Evolutionary conservation across 2,888 invertebrate genomes (phyloP).

Genomic region (Chouioia cunea): DNA sequence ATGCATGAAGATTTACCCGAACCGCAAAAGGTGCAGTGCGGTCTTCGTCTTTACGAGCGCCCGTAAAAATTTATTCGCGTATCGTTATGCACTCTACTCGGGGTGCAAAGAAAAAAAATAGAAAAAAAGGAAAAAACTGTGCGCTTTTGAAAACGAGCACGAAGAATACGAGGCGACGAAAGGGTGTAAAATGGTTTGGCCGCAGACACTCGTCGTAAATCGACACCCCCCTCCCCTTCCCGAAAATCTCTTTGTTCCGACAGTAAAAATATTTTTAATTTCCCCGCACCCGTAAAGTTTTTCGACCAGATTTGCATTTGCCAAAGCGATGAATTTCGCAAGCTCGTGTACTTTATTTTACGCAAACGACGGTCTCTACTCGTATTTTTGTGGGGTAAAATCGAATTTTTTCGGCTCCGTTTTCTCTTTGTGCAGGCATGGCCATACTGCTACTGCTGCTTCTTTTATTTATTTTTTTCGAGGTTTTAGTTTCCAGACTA

Average conservation of each 20-base stretch:
- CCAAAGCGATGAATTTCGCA: conserved; percentile 32
- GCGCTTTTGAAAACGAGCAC: conserved; percentile 27
- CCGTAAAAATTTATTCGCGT: conserved; percentile 53
- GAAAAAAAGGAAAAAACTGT: conserved; percentile 3
- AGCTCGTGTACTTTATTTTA: conserved; percentile 24
- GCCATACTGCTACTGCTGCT: too few species aligned
- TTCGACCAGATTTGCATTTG: conserved; percentile 37
- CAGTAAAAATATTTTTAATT: conserved; percentile 45
- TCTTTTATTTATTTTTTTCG: not conserved
- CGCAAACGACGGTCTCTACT: conserved; percentile 28
- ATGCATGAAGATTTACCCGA: not conserved
- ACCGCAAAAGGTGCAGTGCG: conserved; percentile 9
- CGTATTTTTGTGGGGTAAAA: conserved; percentile 36
- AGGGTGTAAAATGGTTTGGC: conserved; percentile 42
- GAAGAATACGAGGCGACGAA: conserved; percentile 29
- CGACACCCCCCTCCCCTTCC: not conserved
- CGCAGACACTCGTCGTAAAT: conserved; percentile 45
- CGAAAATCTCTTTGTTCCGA: not conserved
- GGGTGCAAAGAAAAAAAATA: not conserved
- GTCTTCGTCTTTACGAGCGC: conserved; percentile 37
- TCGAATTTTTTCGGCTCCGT: conserved; percentile 30
- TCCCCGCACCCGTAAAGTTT: conserved; percentile 35
- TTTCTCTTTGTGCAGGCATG: not conserved
- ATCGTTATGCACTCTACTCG: conserved; percentile 20
- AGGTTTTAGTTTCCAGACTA: conserved; percentile 15